Percentiles rank a stretch among this genome's conserved stretches.
These are phyloP conservation scores for Schizotus pectinicornis DNA, from an alignment of 2,888 invertebrate species.

Conservation along the genomic window DNA sequence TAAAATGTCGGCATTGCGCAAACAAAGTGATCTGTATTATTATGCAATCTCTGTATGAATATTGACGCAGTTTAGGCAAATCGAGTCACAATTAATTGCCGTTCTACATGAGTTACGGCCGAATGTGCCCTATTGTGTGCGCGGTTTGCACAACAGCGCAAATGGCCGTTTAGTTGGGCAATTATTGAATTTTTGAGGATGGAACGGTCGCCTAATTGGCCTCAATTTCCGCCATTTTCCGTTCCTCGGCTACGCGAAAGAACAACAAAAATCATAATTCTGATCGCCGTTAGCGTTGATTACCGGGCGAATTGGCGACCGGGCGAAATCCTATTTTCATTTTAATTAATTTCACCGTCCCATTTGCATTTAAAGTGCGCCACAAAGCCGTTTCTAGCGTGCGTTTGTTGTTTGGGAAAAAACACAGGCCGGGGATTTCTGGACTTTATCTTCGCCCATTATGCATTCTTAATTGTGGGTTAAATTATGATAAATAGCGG, in stretches of 20 bases:
- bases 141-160: too few species aligned
- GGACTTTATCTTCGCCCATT: too few species aligned
- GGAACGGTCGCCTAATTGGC: too few species aligned
- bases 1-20: background rate
- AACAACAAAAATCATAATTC: slow-evolving; percentile 21
- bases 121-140: too few species aligned
- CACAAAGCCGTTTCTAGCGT: slow-evolving; percentile 9
- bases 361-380: slow-evolving; percentile 24
- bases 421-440: too few species aligned
- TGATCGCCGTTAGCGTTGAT: slow-evolving; percentile 19
- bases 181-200: too few species aligned
- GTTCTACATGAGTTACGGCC: too few species aligned
- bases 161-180: too few species aligned
- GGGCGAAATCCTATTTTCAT: slow-evolving; percentile 25
- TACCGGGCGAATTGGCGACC: slow-evolving; percentile 16
- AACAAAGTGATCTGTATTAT: slow-evolving; percentile 19
- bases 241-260: background rate
- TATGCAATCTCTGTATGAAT: slow-evolving; percentile 20
- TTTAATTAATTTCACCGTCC: slow-evolving; percentile 27
- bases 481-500: too few species aligned
- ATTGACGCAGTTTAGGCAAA: slow-evolving; percentile 24
- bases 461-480: too few species aligned
- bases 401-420: too few species aligned
- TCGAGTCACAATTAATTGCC: slow-evolving; percentile 25
- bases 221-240: too few species aligned